These are phyloP conservation scores for Aradophagus sp. DNA, from an alignment of 1,140 invertebrate genomes.

Conservation along the genomic window DNA sequence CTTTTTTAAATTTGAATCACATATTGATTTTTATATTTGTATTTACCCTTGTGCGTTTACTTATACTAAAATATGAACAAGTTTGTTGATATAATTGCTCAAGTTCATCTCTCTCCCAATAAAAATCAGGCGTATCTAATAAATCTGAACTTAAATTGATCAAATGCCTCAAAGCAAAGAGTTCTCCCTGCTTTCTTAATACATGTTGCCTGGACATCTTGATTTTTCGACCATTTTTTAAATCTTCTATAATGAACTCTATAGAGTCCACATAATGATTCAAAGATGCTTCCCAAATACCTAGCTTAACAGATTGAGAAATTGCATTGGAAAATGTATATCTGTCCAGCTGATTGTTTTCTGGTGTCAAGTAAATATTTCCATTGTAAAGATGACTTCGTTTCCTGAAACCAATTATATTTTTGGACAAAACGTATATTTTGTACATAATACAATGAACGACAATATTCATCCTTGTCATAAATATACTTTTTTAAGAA, in stretches of 20 bases:
- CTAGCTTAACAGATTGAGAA: constrained; percentile 92
- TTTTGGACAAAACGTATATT: not conserved
- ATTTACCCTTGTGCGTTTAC: constrained; percentile 85
- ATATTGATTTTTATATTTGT: too few species aligned
- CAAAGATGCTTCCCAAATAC: constrained; percentile 91
- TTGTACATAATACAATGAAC: constrained; percentile 12
- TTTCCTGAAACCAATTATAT: constrained; percentile 62
- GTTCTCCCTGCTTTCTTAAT: constrained; percentile 91
- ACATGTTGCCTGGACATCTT: constrained; percentile 82
- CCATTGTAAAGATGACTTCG: constrained; percentile 74
- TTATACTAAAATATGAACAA: constrained; percentile 88
- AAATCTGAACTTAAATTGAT: constrained; percentile 95
- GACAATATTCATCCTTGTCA: too few species aligned
- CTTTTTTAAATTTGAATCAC: too few species aligned
- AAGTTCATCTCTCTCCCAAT: constrained; percentile 94
- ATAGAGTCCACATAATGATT: constrained; percentile 89
- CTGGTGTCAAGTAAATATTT: constrained; percentile 73
- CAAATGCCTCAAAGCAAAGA: constrained; percentile 90
- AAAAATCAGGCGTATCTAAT: constrained; percentile 96
- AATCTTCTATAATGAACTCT: constrained; percentile 85
- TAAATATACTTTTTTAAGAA: too few species aligned
- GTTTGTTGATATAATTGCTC: constrained; percentile 88
- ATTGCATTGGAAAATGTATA: constrained; percentile 93
- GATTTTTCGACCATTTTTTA: constrained; percentile 82
- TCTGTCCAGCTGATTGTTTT: constrained; percentile 79